Evolutionary conservation across 2,797 vertebrate genomes (phyloP), one percentile per base, ranked within the genome.

Genomic region (Trichosurus vulpecula): DNA sequence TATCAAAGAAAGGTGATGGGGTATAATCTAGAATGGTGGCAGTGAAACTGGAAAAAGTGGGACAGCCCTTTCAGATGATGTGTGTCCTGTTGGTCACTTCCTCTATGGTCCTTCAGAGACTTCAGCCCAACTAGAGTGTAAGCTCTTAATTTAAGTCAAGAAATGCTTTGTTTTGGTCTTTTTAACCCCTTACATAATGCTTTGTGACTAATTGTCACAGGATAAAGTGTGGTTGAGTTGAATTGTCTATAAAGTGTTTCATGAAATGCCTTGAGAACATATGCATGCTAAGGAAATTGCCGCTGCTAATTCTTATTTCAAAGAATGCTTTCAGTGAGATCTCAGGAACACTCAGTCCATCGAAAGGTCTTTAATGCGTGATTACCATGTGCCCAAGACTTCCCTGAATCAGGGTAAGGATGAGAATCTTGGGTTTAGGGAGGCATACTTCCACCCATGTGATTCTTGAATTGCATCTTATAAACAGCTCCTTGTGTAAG

Each of bases 401-500:
- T 22, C 0, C 13, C 27, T 31, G 4, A n/a, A 56, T 54, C 91
- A 54, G 52, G 22, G 6, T 8, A 16, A 90, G 4, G 22, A 16
- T 41, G 3, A 55, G 74, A 87, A 87, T 47, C 8, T 87, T 87
- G 22, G 25, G 74, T 87, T 47, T 27, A 93, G 9, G 52, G 74
- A 94, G 29, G 87, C 53, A 52, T 54, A 90, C 16, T 14, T 92
- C 52, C 91, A 25, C 30, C 4, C 54, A 89, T 91, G 51, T 89
- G 47, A 66, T 95, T 35, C 93, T 93, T 57, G 81, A 93, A 93
- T 14, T 54, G n/a, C 14, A 29, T 91, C 35, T 92, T 92, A 57
- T 12, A 53, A 91, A 31, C 25, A 55, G 74, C 55, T 96, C 66
- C 89, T 74, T 92, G 0, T 47, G 6, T 87, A 87, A 47, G 41